phyloP scores from a whole-genome alignment of 2,888 invertebrate species.

The Cinara cedri region DNA sequence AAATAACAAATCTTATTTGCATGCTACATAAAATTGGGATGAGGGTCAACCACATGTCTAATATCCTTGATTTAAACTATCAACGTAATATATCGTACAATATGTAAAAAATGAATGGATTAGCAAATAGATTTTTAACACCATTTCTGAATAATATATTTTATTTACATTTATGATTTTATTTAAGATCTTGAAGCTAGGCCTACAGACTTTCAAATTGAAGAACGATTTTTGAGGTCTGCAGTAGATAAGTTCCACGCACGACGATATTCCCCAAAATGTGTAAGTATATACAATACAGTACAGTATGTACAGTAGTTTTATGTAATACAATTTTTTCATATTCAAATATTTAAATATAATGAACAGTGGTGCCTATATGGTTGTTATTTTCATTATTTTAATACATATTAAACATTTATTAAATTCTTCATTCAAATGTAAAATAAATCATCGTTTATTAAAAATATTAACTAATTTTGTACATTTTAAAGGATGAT shows the following conservation, averaged over 20 bases:
- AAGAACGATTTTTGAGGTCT: constrained; percentile 91
- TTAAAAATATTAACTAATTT: neutral
- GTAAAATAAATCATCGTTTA: constrained; percentile 31
- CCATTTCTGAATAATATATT: too few relatives aligned
- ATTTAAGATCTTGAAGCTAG: constrained; percentile 81
- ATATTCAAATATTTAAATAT: neutral
- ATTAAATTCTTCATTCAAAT: neutral
- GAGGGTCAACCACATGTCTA: too few relatives aligned
- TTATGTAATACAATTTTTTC: neutral
- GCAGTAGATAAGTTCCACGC: constrained; percentile 96
- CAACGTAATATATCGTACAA: too few relatives aligned
- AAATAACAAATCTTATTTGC: too few relatives aligned
- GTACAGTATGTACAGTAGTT: neutral
- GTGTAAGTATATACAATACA: constrained; percentile 57
- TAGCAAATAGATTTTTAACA: too few relatives aligned
- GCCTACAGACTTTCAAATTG: constrained; percentile 98
- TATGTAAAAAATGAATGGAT: too few relatives aligned
- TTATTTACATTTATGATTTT: neutral
- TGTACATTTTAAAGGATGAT: constrained; percentile 62
- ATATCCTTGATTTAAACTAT: too few relatives aligned
- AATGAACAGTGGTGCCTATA: neutral
- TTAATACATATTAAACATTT: neutral
- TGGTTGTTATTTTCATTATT: neutral
- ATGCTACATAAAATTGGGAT: too few relatives aligned
- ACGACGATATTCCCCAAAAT: constrained; percentile 75